Evolutionary conservation across 2,888 invertebrate species (phyloP), one percentile per base, ranked within the genome.

Genomic region (Caenorhabditis afra): DNA sequence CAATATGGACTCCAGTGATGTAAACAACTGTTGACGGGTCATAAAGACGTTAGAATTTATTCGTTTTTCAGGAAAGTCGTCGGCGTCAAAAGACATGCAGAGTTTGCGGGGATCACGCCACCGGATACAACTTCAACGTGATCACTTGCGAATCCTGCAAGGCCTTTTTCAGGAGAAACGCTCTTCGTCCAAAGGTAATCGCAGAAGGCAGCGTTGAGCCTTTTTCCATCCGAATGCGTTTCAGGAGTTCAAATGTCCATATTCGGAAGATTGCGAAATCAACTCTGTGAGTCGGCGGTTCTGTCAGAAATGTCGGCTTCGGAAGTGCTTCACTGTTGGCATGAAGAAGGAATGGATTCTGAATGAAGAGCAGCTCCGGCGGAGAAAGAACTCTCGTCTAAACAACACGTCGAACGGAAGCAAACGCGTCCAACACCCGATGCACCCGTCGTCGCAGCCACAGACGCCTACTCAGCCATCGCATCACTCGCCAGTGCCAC

Each of bases 321-420:
- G 95, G 89, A 97, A 97, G 91, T 98, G 98, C 90, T 93, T 97
- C 82, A 92, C 93, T 1, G 94, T 97, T 76, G 98, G 98, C 0
- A 98, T 98, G 98, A 95, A 95, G 85, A 96, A 96, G 89, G 97
- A 97, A 89, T 95, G 96, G 90, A 98, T 98, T 14, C 95, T 98
- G 95, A 95, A 96, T 0, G 97, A 97, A 65, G 95, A 95, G 86
- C 97, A 97, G 89, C 78, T 89, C 23, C 66, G 84, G 55, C 88
- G 90, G 79, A 83, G 84, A 37, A 89, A 89, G 68, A 89, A 89
- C 81, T 87, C 88, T 1, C 86, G 89, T 10, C 75, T 89, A 45
- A 89, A 89, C 71, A 85, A 84, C 70, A 74, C 83, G 55, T 65
- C 74, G 22, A 74, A 50, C 20, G 73, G 79, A 14, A 71, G 52